Evolutionary conservation across 2,888 invertebrate species (phyloP).

Genomic region (Enoplolaimus lenunculus): DNA sequence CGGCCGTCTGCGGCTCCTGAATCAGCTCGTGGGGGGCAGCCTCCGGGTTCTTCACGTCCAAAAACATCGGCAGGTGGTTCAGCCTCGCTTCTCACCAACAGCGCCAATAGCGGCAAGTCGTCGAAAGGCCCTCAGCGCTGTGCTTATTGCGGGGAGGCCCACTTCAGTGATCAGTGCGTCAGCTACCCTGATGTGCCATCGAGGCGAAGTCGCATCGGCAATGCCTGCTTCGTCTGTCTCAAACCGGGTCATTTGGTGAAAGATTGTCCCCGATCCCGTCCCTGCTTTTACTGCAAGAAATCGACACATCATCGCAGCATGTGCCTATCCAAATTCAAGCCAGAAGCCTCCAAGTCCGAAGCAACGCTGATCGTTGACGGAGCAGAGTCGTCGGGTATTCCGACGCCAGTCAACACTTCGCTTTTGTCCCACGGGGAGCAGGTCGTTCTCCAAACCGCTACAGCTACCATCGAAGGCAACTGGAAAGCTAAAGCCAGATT

Average conservation of each 20-base stretch:
- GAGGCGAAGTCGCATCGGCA: too few relatives aligned
- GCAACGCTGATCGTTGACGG: too few relatives aligned
- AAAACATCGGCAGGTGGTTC: not conserved
- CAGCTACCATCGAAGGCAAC: not conserved
- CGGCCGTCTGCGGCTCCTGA: not conserved
- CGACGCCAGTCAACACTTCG: not conserved
- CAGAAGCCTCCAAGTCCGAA: too few relatives aligned
- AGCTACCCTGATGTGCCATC: too few relatives aligned
- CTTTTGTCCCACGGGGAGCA: not conserved
- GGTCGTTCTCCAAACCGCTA: not conserved
- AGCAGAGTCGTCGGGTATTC: too few relatives aligned
- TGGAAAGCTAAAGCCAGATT: not conserved
- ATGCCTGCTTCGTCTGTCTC: not conserved
- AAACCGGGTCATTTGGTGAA: not conserved
- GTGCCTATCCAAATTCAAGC: too few relatives aligned
- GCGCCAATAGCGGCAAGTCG: not conserved
- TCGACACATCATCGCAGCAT: too few relatives aligned
- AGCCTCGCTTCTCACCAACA: not conserved
- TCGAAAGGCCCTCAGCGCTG: too few relatives aligned
- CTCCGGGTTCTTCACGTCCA: too few relatives aligned
- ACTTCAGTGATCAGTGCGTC: too few relatives aligned
- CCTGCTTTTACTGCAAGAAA: conserved; percentile 13
- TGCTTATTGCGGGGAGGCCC: too few relatives aligned
- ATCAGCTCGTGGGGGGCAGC: too few relatives aligned
- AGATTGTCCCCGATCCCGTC: not conserved